Evolutionary conservation across 1,140 invertebrate species (phyloP), one percentile per base, ranked within the genome.

Genomic region (Aphis gossypii): DNA sequence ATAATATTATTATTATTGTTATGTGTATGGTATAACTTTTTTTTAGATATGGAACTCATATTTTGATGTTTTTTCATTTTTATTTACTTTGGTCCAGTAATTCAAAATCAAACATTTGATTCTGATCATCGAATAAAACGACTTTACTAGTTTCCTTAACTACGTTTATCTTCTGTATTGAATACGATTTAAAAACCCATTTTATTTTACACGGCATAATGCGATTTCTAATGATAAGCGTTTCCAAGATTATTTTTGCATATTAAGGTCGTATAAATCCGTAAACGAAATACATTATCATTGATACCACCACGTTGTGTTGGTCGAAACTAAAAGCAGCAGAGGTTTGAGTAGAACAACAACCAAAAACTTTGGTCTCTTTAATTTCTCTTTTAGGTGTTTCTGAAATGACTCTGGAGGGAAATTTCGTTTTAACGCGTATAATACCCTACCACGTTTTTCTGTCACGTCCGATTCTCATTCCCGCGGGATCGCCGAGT

Each of bases 351-450:
- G 60, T 76, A 76, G 14, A 76, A 76, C 60, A 76, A 76, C 60
- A 76, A 51, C 48, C 48, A 90, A 60, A 90, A 90, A 41, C 38
- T 60, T 90, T 90, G n/a, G 41, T 90, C 88, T 35, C 54, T 60
- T 54, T 90, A 90, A 90, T 60, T 90, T 90, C 30, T 90, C 89
- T 44, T 90, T 90, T 68, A 44, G 54, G 14, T 44, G 38, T 60
- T 68, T 44, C 14, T 25, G 25, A 90, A 90, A 60, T 44, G 89
- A 60, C 54, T 68, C 88, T 90, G 51, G 88, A 60, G 88, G 38
- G 54, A 90, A 90, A 90, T 90, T 60, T n/a, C 18, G 5, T 60
- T 90, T 60, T 60, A 90, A 60, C 25, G n/a, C 51, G 11, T n/a
- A 68, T 68, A 68, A 68, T 68, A 21, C 35, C 38, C 35, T 38